These are phyloP conservation scores for Forpus xanthops DNA, from an alignment of 2,797 vertebrate genomes.

Conservation along the genomic window DNA sequence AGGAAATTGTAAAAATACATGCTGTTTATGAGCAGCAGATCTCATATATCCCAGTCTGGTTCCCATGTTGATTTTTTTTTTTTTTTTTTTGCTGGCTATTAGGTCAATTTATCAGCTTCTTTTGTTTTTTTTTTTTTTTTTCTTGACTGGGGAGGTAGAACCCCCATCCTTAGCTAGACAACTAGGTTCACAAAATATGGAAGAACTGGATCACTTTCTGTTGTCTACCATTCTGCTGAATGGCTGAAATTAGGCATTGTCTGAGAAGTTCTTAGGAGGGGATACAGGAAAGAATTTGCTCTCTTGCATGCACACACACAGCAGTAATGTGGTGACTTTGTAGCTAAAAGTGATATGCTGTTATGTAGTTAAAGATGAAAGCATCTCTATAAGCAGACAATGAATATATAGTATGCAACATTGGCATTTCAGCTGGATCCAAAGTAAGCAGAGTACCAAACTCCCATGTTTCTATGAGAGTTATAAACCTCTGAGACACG, in stretches of 20 bases:
- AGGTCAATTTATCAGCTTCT: neutral
- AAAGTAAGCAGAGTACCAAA: too few relatives aligned
- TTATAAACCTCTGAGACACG: neutral
- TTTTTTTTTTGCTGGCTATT: neutral
- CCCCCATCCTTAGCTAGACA: neutral
- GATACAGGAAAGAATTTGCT: fast-evolving
- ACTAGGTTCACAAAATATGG: fast-evolving
- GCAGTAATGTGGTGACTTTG: neutral
- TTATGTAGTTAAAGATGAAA: too few relatives aligned
- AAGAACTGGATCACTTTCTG: neutral
- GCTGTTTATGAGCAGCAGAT: neutral
- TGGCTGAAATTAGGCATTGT: fast-evolving
- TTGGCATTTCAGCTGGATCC: neutral
- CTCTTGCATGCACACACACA: fast-evolving
- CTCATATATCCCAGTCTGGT: neutral
- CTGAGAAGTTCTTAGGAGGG: fast-evolving
- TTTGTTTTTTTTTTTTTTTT: neutral
- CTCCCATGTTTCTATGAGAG: neutral
- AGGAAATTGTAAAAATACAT: fast-evolving
- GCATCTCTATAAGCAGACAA: too few relatives aligned
- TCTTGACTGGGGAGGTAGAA: neutral
- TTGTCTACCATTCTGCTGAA: fast-evolving
- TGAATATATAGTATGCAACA: fast-evolving
- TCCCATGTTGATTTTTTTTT: neutral
- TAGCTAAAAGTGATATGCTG: fast-evolving